Conservation (phyloP, 2,888 invertebrate genomes). For the Harpagoxenus sublaevis region DNA sequence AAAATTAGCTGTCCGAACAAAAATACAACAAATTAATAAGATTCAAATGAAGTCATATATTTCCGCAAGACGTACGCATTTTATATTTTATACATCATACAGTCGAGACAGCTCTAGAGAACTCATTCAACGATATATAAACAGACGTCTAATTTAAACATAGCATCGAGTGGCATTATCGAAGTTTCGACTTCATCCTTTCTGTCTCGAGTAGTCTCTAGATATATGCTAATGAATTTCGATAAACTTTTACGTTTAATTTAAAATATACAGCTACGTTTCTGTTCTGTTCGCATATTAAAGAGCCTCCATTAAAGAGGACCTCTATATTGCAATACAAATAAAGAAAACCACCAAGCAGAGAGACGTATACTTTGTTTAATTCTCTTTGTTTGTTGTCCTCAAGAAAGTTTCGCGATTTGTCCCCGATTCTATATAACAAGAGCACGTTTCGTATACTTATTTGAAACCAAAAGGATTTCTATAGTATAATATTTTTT, state of each 20-base stretch:
- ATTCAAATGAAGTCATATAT: conserved; percentile 4
- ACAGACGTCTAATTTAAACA: conserved; percentile 32
- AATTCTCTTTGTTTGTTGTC: conserved; percentile 2
- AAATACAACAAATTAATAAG: conserved; percentile 3
- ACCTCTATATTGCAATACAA: background rate
- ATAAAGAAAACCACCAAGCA: background rate
- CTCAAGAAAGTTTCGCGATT: conserved; percentile 4
- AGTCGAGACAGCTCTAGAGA: background rate
- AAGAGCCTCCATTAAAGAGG: conserved; percentile 34
- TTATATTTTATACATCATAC: background rate
- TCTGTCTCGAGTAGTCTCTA: background rate
- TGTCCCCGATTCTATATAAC: background rate
- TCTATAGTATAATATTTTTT: background rate
- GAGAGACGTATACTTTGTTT: conserved; percentile 13
- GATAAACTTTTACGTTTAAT: conserved; percentile 37
- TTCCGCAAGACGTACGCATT: background rate
- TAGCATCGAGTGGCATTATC: background rate
- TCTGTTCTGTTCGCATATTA: conserved; percentile 35
- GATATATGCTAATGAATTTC: conserved; percentile 42
- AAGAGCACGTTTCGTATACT: background rate
- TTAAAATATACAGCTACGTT: conserved; percentile 48
- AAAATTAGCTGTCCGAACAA: background rate
- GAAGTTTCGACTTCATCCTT: conserved; percentile 19
- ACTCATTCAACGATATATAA: conserved; percentile 12
- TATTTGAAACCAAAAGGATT: background rate